Evolutionary conservation across 2,113 vertebrate genomes (phyloP), one percentile per base, ranked within the genome.

Genomic region (Ammospiza nelsoni): DNA sequence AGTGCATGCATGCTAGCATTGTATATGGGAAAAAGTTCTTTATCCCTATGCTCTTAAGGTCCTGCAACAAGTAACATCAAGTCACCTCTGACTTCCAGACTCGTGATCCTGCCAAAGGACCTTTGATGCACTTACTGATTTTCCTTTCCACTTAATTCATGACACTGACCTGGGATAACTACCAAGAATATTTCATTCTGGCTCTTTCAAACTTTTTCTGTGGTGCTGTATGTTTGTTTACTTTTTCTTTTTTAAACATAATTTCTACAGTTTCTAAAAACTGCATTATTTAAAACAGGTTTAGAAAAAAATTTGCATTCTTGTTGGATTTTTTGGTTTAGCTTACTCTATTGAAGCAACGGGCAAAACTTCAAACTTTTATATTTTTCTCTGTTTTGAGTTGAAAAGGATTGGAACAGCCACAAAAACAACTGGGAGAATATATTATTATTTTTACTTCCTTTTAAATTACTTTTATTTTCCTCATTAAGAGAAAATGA

Each of bases 1-100:
- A 33, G 5, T 9, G n/a, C 18, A 8, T 6, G 12, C n/a, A 33
- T 0, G 7, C 37, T 48, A 41, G 25, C 7, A 77, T 0, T 5
- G 5, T 24, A 49, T 41, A 35, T 3, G 19, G 31, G 33, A 68
- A 35, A 51, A 68, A 59, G 7, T 54, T 76, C n/a, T 29, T 37
- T 0, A 1, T 19, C 28, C 69, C 33, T 33, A 15, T 39, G 43
- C 39, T 44, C 57, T 49, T 6, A 41, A 10, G 18, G 24, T 69
- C 11, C 13, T 57, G 43, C 41, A 52, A n/a, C 25, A 79, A 82
- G 46, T 21, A 2, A 5, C 16, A 44, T 22, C 57, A 58, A 37
- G 15, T 20, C 65, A 55, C 35, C 3, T 22, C 23, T 48, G 44
- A 24, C 54, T 76, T 68, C 92, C 68, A 25, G 9, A 65, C 10